Base-by-base conservation (phyloP, 2,113 vertebrate genomes). In the Oreochromis niloticus region DNA sequence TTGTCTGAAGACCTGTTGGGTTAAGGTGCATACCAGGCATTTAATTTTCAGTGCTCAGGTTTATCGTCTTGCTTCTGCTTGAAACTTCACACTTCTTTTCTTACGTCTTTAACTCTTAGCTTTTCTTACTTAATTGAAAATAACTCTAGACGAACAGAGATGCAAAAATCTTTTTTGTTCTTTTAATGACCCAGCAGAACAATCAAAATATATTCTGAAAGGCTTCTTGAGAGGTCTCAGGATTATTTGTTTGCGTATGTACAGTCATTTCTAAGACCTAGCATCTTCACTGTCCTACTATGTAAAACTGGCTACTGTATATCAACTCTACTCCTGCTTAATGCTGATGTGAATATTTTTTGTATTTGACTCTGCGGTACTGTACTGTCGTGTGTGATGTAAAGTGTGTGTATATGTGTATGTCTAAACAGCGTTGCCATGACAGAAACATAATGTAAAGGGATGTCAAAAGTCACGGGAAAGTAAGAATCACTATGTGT, bases 401-500 rank as follows among this genome's bases (percentile, higher is more conserved):
- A 71, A 71, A 71, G 11, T 66, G 8, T 57, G 22, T 85, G 63
- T 84, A 83, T 68, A 43, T 88, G 11, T 89, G 54, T 84, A 48
- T 88, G 50, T 82, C 50, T 91, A 85, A 93, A 92, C 43, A 93
- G 88, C 86, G 71, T 88, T 92, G 90, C 82, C 84, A 91, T 90
- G 88, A 90, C 79, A 93, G 87, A 93, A 91, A 94, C 85, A 85
- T 63, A 87, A 93, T 91, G 91, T 93, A 90, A 93, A 91, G 87
- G 86, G 92, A 93, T 96, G 96, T 95, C 95, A 96, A 93, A 95
- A 95, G 89, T 96, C 95, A 96, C 96, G 95, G 96, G 95, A 96
- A 97, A 97, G 93, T 96, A 96, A 97, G 95, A 97, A 97, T 97
- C 97, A 96, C 97, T 95, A 96, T 94, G 96, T 96, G 96, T 97